phyloP scores from a whole-genome alignment of 2,888 invertebrate genomes.

The Esperia sulphurella region DNA sequence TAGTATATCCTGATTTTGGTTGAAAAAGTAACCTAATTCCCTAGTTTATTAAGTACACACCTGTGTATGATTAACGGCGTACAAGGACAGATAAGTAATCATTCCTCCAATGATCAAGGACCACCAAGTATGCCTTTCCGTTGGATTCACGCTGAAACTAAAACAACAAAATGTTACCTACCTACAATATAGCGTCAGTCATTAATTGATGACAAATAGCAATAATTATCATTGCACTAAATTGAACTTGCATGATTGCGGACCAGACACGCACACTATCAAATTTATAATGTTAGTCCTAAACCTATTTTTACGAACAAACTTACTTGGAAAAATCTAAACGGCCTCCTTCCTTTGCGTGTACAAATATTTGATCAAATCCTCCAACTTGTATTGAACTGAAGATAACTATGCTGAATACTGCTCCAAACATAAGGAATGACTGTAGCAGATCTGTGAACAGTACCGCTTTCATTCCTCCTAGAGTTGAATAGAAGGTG shows the following conservation, averaged over 20 bases:
- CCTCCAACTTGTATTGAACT: conserved; percentile 86
- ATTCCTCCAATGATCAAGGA: conserved; percentile 89
- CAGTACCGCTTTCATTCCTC: conserved; percentile 94
- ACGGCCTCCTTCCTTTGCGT: conserved; percentile 84
- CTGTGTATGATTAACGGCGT: conserved; percentile 93
- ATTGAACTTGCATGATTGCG: too few species aligned
- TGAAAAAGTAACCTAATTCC: too few species aligned
- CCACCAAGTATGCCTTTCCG: conserved; percentile 91
- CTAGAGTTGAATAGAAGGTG: conserved; percentile 92
- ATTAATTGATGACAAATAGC: too few species aligned
- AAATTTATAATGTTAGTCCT: too few species aligned
- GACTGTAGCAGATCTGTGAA: conserved; percentile 93
- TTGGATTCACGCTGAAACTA: conserved; percentile 89
- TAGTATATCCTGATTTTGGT: too few species aligned
- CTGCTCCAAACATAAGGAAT: conserved; percentile 89
- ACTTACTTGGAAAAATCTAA: conserved; percentile 84
- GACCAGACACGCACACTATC: too few species aligned
- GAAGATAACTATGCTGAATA: conserved; percentile 87
- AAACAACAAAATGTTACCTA: conserved; percentile 17
- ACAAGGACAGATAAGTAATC: conserved; percentile 88
- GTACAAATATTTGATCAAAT: conserved; percentile 83
- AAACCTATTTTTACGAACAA: neutral
- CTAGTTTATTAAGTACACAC: conserved; percentile 26
- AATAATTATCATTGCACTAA: too few species aligned
- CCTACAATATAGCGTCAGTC: too few species aligned